These are phyloP conservation scores for Yponomeuta plumbellus DNA, from an alignment of 2,888 invertebrate species.

Conservation along the genomic window DNA sequence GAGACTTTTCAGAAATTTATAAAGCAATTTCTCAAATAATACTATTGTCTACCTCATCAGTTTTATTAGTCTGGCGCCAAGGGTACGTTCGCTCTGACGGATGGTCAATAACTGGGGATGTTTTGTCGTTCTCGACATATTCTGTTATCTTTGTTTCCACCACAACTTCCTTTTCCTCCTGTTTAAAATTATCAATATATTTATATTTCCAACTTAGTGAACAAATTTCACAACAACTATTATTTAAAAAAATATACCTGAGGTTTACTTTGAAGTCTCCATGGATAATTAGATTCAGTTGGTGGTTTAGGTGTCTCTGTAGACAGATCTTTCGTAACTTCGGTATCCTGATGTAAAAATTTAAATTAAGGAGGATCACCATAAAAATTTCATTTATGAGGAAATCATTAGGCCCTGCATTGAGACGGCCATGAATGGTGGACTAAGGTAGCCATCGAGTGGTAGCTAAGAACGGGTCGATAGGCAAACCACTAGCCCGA, in stretches of 20 bases:
- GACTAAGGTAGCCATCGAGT: too few relatives aligned
- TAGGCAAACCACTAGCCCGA: too few relatives aligned
- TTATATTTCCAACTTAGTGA: neutral
- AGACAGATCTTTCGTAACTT: neutral
- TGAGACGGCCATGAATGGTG: too few relatives aligned
- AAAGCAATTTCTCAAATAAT: too few relatives aligned
- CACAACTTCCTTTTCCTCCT: neutral
- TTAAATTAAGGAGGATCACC: neutral
- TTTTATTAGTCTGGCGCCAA: slow-evolving; percentile 31
- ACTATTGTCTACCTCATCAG: slow-evolving; percentile 15
- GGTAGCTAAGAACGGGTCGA: too few relatives aligned
- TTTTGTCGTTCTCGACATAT: slow-evolving; percentile 33
- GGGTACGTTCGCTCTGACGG: slow-evolving; percentile 26
- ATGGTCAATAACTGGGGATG: slow-evolving; percentile 26
- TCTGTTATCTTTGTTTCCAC: slow-evolving; percentile 24
- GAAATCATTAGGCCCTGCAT: too few relatives aligned
- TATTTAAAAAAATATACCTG: slow-evolving; percentile 30
- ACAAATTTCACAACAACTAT: neutral
- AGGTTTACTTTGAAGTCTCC: slow-evolving; percentile 34
- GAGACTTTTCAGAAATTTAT: neutral
- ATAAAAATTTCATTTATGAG: too few relatives aligned
- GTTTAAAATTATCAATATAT: neutral
- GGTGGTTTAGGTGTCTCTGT: slow-evolving; percentile 30
- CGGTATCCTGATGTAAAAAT: neutral
- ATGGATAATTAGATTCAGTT: slow-evolving; percentile 26